Evolutionary conservation across 1,140 invertebrate genomes (phyloP).

Genomic region (Centruroides sculpturatus): DNA sequence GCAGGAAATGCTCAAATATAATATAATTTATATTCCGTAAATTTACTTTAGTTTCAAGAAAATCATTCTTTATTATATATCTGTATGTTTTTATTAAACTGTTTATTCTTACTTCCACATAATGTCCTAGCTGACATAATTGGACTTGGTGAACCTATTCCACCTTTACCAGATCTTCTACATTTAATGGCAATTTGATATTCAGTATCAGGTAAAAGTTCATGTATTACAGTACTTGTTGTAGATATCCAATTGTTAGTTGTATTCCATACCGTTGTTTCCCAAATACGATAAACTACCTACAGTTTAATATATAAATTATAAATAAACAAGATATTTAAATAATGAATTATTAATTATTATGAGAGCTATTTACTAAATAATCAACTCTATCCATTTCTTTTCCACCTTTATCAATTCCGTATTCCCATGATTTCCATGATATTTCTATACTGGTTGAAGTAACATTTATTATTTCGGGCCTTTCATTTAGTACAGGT

Average conservation of each 20-base stretch:
- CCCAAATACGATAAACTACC: conserved; percentile 2
- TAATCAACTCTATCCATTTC: conserved; percentile 6
- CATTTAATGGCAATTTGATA: conserved; percentile 9
- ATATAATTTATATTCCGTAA: too few species aligned
- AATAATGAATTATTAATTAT: neutral
- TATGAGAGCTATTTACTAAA: conserved; percentile 1
- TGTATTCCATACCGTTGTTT: neutral
- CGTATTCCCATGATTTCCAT: conserved; percentile 6
- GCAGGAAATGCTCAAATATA: too few species aligned
- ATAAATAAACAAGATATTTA: too few species aligned
- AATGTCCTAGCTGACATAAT: neutral
- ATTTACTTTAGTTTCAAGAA: too few species aligned
- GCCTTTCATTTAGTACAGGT: neutral
- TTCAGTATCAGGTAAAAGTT: conserved; percentile 1
- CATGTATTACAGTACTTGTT: neutral
- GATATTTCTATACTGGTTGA: neutral
- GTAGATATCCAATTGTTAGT: neutral
- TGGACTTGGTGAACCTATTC: conserved; percentile 2
- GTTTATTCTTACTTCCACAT: conserved; percentile 5
- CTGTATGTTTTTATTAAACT: too few species aligned
- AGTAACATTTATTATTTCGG: neutral
- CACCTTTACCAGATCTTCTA: conserved; percentile 1
- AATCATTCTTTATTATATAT: too few species aligned
- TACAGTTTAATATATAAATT: neutral
- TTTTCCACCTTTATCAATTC: conserved; percentile 4